Base-by-base conservation (phyloP, 2,797 vertebrate genomes). In the Gymnoscopelus microlampas region DNA sequence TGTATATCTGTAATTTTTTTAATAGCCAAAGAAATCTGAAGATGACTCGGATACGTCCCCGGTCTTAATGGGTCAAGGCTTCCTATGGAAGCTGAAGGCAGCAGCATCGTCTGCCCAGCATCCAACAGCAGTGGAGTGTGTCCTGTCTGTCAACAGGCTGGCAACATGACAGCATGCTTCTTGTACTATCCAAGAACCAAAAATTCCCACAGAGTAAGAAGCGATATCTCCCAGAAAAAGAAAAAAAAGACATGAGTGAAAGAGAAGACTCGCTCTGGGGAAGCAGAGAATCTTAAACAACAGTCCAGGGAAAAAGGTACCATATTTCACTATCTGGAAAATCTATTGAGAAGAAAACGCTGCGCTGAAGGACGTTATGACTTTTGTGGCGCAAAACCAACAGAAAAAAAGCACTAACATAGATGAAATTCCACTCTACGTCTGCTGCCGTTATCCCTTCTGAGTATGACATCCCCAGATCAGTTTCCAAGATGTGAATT, bases 91-190 rank as follows among this genome's bases (percentile, higher is more conserved):
- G 80, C 68, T 63, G 70, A 78, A 78, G 63, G 76, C 8, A 62
- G 58, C 61, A 71, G 79, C 53, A 73, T 62, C 57, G 9, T 71
- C 77, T 85, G 83, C 60, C 60, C 60, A 80, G 74, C 70, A 51
- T 75, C 74, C 70, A 63, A 59, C 71, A 35, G 32, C n/a, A 57
- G 77, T 80, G 73, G 77, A 81, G 78, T 73, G 71, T 76, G 56
- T 82, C 68, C 65, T 53, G 71, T 86, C 84, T 87, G 76, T 87
- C 84, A 85, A 70, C 66, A 55, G 5, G 48, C 63, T 86, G 88
- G 85, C 85, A 72, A 11, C 60, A 71, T 11, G 29, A 62, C 71
- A 77, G 53, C n/a, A 57, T 44, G 13, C 59, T 66, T 61, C 6
- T 32, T 63, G 69, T 61, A 75, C 81, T 78, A 58, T 64, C 47